Evolutionary conservation across 2,888 invertebrate genomes (phyloP).

Genomic region (Dicycla oo): DNA sequence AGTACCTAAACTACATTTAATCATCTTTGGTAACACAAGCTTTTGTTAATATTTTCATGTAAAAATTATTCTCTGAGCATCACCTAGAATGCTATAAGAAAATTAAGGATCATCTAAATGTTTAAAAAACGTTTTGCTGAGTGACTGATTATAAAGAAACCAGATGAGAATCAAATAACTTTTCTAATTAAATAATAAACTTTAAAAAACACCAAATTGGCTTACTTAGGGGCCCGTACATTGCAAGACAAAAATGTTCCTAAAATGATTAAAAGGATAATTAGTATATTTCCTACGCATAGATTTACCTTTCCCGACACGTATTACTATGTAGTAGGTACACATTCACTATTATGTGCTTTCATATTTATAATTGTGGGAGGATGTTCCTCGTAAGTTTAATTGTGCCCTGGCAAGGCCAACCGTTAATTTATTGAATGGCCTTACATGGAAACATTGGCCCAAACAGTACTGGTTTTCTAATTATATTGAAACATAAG

Average conservation of each 20-base stretch:
- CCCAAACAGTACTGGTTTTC: neutral
- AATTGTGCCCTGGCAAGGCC: neutral
- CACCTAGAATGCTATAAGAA: too few relatives aligned
- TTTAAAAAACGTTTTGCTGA: too few relatives aligned
- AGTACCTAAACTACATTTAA: too few relatives aligned
- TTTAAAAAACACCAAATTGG: too few relatives aligned
- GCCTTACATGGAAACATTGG: neutral
- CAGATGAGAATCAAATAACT: too few relatives aligned
- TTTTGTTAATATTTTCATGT: too few relatives aligned
- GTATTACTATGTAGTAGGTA: neutral
- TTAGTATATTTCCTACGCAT: neutral
- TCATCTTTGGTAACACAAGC: too few relatives aligned
- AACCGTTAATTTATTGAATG: neutral
- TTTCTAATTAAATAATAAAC: too few relatives aligned
- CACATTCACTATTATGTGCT: neutral
- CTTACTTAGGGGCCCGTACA: neutral
- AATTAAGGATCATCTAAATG: too few relatives aligned
- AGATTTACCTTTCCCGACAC: neutral
- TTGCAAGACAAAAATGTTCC: neutral
- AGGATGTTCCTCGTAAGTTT: neutral
- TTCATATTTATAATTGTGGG: neutral
- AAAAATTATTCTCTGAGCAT: too few relatives aligned
- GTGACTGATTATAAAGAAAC: too few relatives aligned
- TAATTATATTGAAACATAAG: neutral
- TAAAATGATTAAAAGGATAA: neutral